Evolutionary conservation across 2,797 vertebrate genomes (phyloP), one percentile per base, ranked within the genome.

Genomic region (Acomys russatus): DNA sequence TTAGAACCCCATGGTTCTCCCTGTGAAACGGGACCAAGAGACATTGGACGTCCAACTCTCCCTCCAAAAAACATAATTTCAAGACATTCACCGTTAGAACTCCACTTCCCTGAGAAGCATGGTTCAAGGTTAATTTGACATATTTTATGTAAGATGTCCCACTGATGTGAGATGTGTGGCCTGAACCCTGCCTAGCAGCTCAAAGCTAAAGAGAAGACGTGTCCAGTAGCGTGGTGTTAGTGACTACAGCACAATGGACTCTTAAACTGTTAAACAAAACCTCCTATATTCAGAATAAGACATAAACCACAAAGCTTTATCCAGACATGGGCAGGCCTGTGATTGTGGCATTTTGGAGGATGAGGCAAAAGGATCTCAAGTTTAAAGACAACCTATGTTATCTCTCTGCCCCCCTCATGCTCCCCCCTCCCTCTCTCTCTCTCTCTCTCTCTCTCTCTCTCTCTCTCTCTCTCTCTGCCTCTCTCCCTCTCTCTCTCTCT

Each of bases 101-200:
- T 78, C 66, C 35, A 30, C 56, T 92, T 93, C 64, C 83, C 64
- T 49, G n/a, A 20, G 15, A 70, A 6, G 56, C 66, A 28, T 20
- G 9, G 76, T 66, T 87, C 68, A 78, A 78, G 25, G 49, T 91
- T 86, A 68, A 76, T 3, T 18, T 87, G 28, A 23, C 66, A 10
- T 95, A 76, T 87, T 94, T 94, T 63, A 83, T 90, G 77, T 71
- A 78, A 85, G 30, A 61, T 18, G 49, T 61, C 44, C 35, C 25
- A 90, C n/a, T 51, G 15, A 1, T 0, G 0, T 51, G 54, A 38
- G 23, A 44, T 85, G 76, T 79, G 23, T 22, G 61, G 10, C 25
- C n/a, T 82, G 88, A 71, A 54, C 11, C 66, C 28, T 30, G 66
- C n/a, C 23, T 1, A 44, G 23, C 18, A 64, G 10, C 14, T 33